Percentiles rank a stretch among this genome's conserved stretches.
Evolutionary conservation across 2,797 vertebrate genomes (phyloP).

Genomic region (Micrastur ruficollis): DNA sequence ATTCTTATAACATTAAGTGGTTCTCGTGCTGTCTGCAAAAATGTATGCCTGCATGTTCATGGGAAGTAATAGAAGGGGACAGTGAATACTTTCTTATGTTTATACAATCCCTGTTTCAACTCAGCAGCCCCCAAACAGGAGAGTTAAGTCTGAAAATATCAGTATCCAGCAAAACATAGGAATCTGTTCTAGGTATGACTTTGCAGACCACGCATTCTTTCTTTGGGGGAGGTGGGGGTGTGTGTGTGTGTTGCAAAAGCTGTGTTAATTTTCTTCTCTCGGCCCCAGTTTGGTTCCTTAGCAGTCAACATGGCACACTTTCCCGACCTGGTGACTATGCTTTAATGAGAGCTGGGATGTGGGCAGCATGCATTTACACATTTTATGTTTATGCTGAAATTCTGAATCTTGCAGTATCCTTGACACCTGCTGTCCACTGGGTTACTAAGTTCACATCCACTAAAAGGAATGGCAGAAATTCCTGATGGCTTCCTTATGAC

Average conservation of each 20-base stretch:
- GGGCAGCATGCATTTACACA: neutral
- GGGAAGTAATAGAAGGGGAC: neutral
- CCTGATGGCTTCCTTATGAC: neutral
- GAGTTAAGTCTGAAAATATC: neutral
- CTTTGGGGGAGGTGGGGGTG: neutral
- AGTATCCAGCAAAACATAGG: neutral
- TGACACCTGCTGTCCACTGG: neutral
- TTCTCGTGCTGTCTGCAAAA: neutral
- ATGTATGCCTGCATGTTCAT: neutral
- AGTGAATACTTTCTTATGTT: neutral
- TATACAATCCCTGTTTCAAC: neutral
- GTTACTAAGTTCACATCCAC: neutral
- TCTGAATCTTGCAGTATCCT: neutral
- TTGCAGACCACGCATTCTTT: neutral
- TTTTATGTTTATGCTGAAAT: neutral
- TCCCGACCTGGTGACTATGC: neutral
- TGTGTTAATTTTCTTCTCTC: neutral
- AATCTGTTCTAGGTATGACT: neutral
- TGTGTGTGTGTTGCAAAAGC: neutral
- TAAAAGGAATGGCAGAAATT: neutral
- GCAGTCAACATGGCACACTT: neutral
- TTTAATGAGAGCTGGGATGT: neutral
- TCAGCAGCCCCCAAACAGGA: neutral
- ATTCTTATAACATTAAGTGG: neutral
- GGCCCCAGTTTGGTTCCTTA: neutral